A percentile compares a stretch with the other conserved stretches of the same genome.
phyloP scores from a whole-genome alignment of 2,888 invertebrate genomes.

The Campaea margaritaria region DNA sequence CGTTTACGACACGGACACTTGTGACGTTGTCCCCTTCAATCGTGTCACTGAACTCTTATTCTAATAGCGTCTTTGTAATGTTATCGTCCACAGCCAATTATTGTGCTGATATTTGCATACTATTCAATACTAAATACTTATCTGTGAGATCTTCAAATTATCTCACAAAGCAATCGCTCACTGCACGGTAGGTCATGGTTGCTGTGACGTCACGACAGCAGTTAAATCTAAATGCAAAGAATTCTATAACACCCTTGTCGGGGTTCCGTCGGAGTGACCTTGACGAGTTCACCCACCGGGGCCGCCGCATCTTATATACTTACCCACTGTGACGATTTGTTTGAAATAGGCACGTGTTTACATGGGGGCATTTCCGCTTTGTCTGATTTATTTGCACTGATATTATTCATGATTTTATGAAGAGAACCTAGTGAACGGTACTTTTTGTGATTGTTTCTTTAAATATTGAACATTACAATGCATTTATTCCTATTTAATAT shows the following conservation, averaged over 20 bases:
- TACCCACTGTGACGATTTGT: constrained; percentile 61
- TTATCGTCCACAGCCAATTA: neutral
- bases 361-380: constrained; percentile 20
- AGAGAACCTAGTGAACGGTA: neutral
- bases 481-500: neutral
- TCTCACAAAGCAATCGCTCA: constrained; percentile 23
- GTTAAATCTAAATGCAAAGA: constrained; percentile 55
- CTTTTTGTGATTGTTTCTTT: neutral
- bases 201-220: constrained; percentile 38
- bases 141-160: neutral
- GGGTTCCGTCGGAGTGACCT: constrained; percentile 68
- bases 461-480: neutral
- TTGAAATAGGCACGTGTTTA: constrained; percentile 48
- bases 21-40: neutral
- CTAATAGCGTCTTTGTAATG: constrained; percentile 1
- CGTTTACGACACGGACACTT: neutral
- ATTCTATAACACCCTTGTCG: constrained; percentile 63
- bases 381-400: constrained; percentile 16
- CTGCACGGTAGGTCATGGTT: constrained; percentile 32
- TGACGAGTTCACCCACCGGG: constrained; percentile 68
- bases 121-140: neutral
- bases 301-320: constrained; percentile 66
- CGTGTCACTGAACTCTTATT: constrained; percentile 2
- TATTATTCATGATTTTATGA: constrained; percentile 13
- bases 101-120: neutral